These are phyloP conservation scores for Eugnorisma glareosa DNA, from an alignment of 2,888 invertebrate genomes.

Conservation along the genomic window DNA sequence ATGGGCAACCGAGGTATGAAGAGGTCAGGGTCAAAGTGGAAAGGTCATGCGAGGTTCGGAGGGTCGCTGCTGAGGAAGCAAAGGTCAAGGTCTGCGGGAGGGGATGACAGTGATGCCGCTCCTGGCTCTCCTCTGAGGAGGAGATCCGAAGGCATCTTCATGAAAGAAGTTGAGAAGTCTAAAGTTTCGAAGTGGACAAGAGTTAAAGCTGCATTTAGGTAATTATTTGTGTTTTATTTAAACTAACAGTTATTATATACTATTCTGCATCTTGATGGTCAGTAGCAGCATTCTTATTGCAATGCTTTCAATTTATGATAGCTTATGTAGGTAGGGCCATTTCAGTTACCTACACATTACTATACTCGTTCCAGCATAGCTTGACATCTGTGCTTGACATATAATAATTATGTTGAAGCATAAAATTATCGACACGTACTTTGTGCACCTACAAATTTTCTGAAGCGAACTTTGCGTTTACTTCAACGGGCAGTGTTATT, in stretches of 20 bases:
- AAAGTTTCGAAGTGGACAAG: conserved; percentile 97
- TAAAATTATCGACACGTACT: not conserved
- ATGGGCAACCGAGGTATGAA: conserved; percentile 88
- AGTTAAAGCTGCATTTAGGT: conserved; percentile 96
- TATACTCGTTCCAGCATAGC: not conserved
- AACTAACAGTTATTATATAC: not conserved
- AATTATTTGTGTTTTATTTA: conserved; percentile 79
- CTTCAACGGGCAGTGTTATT: not conserved
- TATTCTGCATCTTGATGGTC: too few relatives aligned
- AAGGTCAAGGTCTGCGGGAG: conserved; percentile 93
- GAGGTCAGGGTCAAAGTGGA: conserved; percentile 88
- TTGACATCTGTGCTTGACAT: not conserved
- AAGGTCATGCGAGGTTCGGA: conserved; percentile 84
- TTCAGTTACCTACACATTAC: not conserved
- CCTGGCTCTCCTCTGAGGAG: conserved; percentile 83
- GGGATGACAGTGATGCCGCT: conserved; percentile 90
- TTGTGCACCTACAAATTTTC: not conserved
- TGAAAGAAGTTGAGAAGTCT: conserved; percentile 88
- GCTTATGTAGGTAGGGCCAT: not conserved
- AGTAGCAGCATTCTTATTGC: not conserved
- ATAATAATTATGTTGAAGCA: not conserved
- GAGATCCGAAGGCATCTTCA: conserved; percentile 84
- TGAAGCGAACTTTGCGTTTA: not conserved
- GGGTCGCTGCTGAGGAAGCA: conserved; percentile 90
- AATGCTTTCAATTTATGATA: not conserved